Base-by-base conservation (phyloP, 2,888 invertebrate species). In the Lomographa bimaculata region DNA sequence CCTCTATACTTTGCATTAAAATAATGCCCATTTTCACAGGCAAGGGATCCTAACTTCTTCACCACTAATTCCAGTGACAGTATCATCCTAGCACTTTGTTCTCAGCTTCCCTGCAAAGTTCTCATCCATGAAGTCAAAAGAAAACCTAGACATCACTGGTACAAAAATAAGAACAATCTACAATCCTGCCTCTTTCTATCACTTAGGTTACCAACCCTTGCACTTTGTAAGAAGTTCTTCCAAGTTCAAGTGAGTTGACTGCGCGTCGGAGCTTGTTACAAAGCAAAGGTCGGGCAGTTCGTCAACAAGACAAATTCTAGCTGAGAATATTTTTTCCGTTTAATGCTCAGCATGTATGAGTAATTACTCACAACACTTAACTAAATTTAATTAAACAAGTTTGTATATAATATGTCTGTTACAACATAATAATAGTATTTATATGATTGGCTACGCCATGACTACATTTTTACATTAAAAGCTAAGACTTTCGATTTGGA, bases 1-100 rank as follows among this genome's bases (percentile, higher is more conserved):
- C 94, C 93, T 94, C 94, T 94, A 94, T 94, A 95, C 95, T 95
- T 95, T 95, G 95, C 95, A 95, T 93, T 93, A 94, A 95, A 95
- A 92, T 94, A 94, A 95, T 94, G 94, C 93, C 93, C 92, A 93
- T 94, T 94, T 93, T 93, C 92, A 91, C 90, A 90, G 90, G 90
- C 89, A 89, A 89, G 87, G 89, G 86, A 86, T 86, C 84, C 86
- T 81, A 85, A 82, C 85, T 79, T 71, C 86, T 75, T 83, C 76
- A 79, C 77, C 85, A 67, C 81, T 74, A 75, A 72, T 71, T 78
- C 74, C 85, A 84, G 87, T 85, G 85, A 86, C 69, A 71, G 67
- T 70, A 75, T 81, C 79, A 84, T 80, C 75, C 85, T 79, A 75
- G 76, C 81, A 71, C 80, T 66, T 83, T 80, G 85, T 85, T 85